Conservation (phyloP, 2,797 vertebrate species). For the Falco concolor region DNA sequence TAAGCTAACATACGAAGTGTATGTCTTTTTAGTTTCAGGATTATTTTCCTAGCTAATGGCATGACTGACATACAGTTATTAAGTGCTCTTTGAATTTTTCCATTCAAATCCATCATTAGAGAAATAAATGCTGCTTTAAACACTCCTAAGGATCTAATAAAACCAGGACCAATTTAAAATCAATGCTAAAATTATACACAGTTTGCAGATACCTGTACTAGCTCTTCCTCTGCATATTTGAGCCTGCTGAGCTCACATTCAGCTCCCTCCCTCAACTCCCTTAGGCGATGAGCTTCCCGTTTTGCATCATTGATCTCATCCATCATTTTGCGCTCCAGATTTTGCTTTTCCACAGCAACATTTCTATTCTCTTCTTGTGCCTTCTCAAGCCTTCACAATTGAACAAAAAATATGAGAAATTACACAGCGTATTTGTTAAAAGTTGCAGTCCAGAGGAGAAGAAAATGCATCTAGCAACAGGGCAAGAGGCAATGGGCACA, state of each 20-base stretch:
- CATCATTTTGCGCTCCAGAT: constrained; percentile 96
- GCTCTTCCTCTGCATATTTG: constrained; percentile 95
- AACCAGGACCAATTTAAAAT: neutral
- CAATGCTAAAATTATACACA: neutral
- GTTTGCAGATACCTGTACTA: constrained; percentile 85
- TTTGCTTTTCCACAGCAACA: constrained; percentile 96
- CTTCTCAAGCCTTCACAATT: constrained; percentile 86
- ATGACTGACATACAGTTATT: neutral
- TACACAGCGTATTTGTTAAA: neutral
- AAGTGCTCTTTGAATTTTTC: neutral
- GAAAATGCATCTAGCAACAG: neutral
- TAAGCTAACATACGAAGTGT: neutral
- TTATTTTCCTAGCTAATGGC: neutral
- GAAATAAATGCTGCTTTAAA: neutral
- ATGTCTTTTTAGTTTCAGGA: neutral
- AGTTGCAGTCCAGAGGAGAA: neutral
- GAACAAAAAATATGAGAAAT: constrained; percentile 42
- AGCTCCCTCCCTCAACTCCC: constrained; percentile 89
- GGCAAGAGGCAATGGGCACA: neutral
- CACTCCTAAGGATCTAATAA: neutral
- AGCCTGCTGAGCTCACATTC: constrained; percentile 94
- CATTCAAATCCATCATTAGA: neutral
- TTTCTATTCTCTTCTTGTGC: constrained; percentile 98
- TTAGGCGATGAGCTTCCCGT: constrained; percentile 88
- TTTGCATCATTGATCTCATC: constrained; percentile 94